These are phyloP conservation scores for Mirza zaza DNA, from an alignment of 2,113 vertebrate genomes.

Conservation along the genomic window DNA sequence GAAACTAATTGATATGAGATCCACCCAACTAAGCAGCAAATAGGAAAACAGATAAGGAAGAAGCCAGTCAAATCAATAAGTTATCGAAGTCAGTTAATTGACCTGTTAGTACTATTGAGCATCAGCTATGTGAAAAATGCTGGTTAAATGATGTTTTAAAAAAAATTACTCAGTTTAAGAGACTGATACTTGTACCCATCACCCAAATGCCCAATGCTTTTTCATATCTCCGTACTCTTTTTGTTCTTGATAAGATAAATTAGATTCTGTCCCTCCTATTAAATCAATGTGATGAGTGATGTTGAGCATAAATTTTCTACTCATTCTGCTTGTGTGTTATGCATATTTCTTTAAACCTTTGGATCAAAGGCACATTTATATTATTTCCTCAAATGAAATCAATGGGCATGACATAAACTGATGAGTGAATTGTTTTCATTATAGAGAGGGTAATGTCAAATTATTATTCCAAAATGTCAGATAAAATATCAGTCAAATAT, in stretches of 20 bases:
- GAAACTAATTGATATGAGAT: not conserved
- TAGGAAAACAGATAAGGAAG: not conserved
- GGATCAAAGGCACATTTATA: not conserved
- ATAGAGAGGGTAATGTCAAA: constrained; percentile 31
- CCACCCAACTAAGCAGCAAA: not conserved
- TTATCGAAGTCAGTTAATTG: not conserved
- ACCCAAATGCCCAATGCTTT: not conserved
- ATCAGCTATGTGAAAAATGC: not conserved
- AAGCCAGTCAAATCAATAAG: not conserved
- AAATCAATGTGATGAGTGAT: constrained; percentile 3
- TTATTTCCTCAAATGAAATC: constrained; percentile 41
- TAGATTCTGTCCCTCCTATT: not conserved
- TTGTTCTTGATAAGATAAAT: not conserved
- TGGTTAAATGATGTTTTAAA: not conserved
- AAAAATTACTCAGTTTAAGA: not conserved
- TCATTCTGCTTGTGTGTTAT: not conserved
- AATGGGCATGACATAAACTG: not conserved
- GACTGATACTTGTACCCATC: not conserved
- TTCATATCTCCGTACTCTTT: not conserved
- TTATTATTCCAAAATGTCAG: constrained; percentile 3
- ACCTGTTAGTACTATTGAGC: not conserved
- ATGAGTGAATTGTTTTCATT: constrained; percentile 30
- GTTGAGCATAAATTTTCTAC: not conserved
- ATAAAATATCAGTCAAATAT: constrained; percentile 39
- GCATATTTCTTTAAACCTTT: not conserved